Base-by-base conservation (phyloP, 2,888 invertebrate genomes). In the Lobophora halterata region DNA sequence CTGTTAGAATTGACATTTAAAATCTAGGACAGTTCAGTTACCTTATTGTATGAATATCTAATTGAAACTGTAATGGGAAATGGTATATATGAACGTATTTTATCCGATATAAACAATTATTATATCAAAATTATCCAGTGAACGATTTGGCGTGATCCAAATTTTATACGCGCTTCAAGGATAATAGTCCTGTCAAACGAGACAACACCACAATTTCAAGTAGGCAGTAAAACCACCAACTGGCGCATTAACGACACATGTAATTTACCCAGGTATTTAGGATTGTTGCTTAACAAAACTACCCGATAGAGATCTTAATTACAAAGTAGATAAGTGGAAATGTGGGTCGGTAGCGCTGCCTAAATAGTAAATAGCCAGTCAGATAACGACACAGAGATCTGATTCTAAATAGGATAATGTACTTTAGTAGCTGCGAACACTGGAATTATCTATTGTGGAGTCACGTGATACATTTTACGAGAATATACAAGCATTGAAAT, bases 301-400 rank as follows among this genome's bases (percentile, higher is more conserved):
- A 32, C 33, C 42, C 46, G 65, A 66, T 66, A 49, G 8, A 42
- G 47, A 67, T 66, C 63, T 62, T 61, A 58, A 65, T 66, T 61
- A 55, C 47, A 33, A 40, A 34, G 49, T 46, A 43, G 47, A 56
- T 58, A 48, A 51, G 39, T 37, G 44, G 39, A 34, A 50, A 64
- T 59, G 49, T 63, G 49, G 65, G 64, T 55, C 14, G 21, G 30
- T 23, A 13, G 27, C 30, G 31, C 50, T 58, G 55, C 55, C 53
- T 46, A 49, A 50, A 62, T 47, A 50, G 20, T 46, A 49, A 50
- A 62, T 47, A 50, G 20, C 40, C 21, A 16, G 21, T 21, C 20
- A 19, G 27, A 40, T 40, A 34, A 35, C 31, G 19, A 33, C 17
- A 25, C 23, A 28, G 26, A 43, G 29, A 39, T 28, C 18, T 18